phyloP scores from a whole-genome alignment of 2,113 vertebrate genomes.

The Spea multiplicata region DNA sequence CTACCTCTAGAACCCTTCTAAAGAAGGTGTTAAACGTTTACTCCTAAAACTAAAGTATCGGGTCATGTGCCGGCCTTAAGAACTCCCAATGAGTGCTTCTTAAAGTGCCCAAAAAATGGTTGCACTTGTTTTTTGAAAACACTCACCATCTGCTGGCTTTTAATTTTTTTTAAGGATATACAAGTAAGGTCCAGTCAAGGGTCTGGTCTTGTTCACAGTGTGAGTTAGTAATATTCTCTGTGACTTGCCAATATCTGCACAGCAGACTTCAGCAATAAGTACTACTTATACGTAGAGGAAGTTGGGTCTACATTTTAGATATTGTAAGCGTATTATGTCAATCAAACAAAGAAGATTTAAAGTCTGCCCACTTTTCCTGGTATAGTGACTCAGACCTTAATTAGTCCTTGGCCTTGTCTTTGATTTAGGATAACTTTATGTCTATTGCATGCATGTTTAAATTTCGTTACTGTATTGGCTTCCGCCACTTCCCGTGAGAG shows the following conservation, averaged over 20 bases:
- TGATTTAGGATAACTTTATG: too few relatives aligned
- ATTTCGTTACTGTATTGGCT: too few relatives aligned
- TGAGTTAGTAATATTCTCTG: background rate
- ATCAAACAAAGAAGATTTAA: too few relatives aligned
- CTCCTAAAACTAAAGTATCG: too few relatives aligned
- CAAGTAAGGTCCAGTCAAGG: background rate
- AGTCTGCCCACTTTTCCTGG: too few relatives aligned
- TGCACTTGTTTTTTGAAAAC: constrained; percentile 4
- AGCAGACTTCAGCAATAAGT: background rate
- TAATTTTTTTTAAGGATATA: background rate
- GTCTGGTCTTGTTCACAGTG: background rate
- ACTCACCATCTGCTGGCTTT: background rate
- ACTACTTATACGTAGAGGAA: background rate
- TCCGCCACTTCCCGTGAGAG: too few relatives aligned
- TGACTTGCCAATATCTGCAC: background rate
- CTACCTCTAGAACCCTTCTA: background rate
- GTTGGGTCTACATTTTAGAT: background rate
- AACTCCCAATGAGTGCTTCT: constrained; percentile 23
- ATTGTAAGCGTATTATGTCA: too few relatives aligned
- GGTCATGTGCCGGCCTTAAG: background rate
- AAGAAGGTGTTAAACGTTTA: too few relatives aligned
- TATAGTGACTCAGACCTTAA: too few relatives aligned
- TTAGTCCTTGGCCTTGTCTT: too few relatives aligned
- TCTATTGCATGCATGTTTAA: too few relatives aligned
- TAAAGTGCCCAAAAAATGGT: background rate